A percentile compares a stretch with the other conserved stretches of the same genome.
phyloP scores from a whole-genome alignment of 2,113 vertebrate species.

The Aramus guarauna region DNA sequence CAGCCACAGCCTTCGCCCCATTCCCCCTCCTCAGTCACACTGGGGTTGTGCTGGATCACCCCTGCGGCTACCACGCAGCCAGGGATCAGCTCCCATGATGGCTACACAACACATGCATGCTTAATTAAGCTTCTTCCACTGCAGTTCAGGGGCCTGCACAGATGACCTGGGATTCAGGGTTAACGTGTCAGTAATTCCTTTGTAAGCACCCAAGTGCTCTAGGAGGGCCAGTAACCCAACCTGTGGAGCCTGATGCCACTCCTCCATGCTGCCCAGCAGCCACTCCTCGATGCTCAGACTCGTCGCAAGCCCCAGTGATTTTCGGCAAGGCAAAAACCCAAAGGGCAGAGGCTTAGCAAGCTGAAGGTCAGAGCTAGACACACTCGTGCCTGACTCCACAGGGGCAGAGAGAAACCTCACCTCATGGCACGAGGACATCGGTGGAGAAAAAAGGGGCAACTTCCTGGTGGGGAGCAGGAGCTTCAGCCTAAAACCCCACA shows the following conservation, averaged over 20 bases:
- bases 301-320: background rate
- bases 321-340: background rate
- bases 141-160: background rate
- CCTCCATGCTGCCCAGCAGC: background rate
- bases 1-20: rapidly evolving
- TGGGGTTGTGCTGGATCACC: rapidly evolving
- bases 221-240: background rate
- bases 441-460: background rate
- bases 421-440: rapidly evolving
- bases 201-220: background rate
- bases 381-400: rapidly evolving
- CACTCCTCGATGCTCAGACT: background rate
- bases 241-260: background rate
- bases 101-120: background rate
- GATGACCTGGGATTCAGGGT: background rate
- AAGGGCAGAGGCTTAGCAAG: background rate
- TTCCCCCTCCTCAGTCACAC: background rate
- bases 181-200: background rate
- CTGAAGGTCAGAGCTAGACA: background rate
- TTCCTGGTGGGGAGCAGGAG: background rate
- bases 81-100: background rate
- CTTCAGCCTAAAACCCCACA: background rate
- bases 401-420: background rate
- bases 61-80: background rate
- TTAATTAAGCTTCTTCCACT: background rate